These are phyloP conservation scores for Apogon talboti DNA, from an alignment of 2,797 vertebrate species.

Conservation along the genomic window DNA sequence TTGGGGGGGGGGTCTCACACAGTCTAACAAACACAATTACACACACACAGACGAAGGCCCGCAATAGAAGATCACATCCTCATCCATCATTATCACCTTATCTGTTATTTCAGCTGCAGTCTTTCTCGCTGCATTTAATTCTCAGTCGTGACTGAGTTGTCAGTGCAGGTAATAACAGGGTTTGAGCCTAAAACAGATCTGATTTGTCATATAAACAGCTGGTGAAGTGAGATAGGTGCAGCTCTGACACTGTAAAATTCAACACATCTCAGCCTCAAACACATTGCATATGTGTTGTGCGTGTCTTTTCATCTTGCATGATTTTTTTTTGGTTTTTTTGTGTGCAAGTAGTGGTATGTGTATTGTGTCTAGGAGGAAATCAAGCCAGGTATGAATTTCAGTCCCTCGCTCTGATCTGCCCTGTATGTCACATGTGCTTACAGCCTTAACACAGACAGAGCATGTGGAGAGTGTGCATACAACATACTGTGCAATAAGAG, in stretches of 20 bases:
- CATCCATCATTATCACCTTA: slow-evolving; percentile 62
- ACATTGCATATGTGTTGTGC: background rate
- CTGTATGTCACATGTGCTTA: slow-evolving; percentile 52
- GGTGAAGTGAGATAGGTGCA: slow-evolving; percentile 24
- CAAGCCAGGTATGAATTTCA: slow-evolving; percentile 40
- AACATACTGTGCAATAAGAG: slow-evolving; percentile 4
- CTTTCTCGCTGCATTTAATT: slow-evolving; percentile 66
- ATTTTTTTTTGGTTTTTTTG: background rate
- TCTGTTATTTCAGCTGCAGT: slow-evolving; percentile 45
- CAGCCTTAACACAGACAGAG: slow-evolving; percentile 10
- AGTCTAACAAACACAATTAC: slow-evolving; percentile 28
- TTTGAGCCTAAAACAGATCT: slow-evolving; percentile 51
- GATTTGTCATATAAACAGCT: slow-evolving; percentile 53
- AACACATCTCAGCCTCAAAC: slow-evolving; percentile 18
- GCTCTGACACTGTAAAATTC: slow-evolving; percentile 30
- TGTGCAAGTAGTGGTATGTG: slow-evolving; percentile 24
- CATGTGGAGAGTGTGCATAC: slow-evolving; percentile 3
- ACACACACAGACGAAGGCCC: background rate
- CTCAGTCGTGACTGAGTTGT: slow-evolving; percentile 48
- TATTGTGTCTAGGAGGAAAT: slow-evolving; percentile 23
- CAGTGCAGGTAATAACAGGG: slow-evolving; percentile 49
- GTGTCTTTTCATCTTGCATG: background rate
- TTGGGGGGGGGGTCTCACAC: no score
- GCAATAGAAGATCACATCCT: slow-evolving; percentile 47
- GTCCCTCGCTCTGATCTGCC: slow-evolving; percentile 40